A percentile compares a stretch with the other conserved stretches of the same genome.
Evolutionary conservation across 1,140 invertebrate species (phyloP).

Genomic region (Portunus trituberculatus): DNA sequence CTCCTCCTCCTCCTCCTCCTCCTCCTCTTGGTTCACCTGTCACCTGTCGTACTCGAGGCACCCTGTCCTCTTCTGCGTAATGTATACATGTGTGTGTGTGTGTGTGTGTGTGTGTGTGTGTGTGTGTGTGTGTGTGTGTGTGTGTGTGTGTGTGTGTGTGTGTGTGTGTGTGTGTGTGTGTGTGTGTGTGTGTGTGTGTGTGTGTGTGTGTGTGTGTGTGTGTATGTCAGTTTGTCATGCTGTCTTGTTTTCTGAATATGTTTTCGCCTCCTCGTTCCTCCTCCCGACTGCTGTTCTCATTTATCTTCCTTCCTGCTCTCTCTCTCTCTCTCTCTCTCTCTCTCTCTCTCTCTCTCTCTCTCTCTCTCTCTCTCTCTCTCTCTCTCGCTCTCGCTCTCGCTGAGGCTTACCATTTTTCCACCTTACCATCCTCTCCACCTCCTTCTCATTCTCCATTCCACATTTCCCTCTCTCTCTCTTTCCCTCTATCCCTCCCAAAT

Average conservation of each 20-base stretch:
- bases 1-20: slow-evolving; percentile 3
- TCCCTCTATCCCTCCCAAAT: not conserved
- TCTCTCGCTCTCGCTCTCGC: not conserved
- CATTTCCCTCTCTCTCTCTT: not conserved
- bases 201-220: slow-evolving; percentile 20
- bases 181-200: slow-evolving; percentile 18
- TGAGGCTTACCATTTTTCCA: too few relatives aligned
- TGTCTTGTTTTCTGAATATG: not conserved
- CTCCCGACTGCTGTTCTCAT: not conserved
- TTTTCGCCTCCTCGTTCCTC: not conserved
- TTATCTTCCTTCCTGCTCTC: not conserved
- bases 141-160: not conserved
- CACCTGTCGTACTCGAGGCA: not conserved
- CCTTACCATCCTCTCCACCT: not conserved
- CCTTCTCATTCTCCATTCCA: not conserved
- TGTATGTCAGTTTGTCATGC: not conserved
- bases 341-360: too few relatives aligned
- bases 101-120: slow-evolving; percentile 1
- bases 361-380: slow-evolving; percentile 12
- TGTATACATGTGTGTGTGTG: not conserved
- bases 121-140: slow-evolving; percentile 3
- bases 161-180: not conserved
- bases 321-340: not conserved
- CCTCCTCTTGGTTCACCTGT: not conserved
- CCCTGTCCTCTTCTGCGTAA: not conserved